Percentiles rank a stretch among this genome's conserved stretches.
Conservation (phyloP, 2,888 invertebrate species). For the Lamellibrachia columna region DNA sequence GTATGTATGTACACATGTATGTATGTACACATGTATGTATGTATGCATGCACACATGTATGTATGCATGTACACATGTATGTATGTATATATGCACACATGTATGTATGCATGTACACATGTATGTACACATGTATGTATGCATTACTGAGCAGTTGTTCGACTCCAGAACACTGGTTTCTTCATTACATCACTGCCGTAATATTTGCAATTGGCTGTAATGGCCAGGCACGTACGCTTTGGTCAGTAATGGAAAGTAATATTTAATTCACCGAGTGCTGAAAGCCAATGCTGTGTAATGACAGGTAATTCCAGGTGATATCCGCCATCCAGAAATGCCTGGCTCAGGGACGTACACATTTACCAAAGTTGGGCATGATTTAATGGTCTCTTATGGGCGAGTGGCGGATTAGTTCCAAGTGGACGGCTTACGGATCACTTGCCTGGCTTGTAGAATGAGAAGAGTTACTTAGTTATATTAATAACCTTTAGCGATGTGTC, state of each 20-base stretch:
- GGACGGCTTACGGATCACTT: background rate
- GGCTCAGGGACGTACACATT: background rate
- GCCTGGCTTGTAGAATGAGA: background rate
- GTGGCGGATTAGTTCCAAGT: background rate
- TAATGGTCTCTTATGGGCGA: background rate
- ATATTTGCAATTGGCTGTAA: background rate
- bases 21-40: no score
- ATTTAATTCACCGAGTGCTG: background rate
- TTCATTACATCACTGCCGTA: background rate
- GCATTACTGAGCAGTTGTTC: background rate
- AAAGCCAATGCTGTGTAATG: background rate
- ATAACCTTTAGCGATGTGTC: background rate
- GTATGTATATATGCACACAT: no score
- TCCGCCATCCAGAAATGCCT: background rate
- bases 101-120: no score
- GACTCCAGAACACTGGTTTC: background rate
- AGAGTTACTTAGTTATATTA: background rate
- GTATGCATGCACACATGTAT: no score
- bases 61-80: no score
- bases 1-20: no score
- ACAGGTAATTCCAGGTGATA: background rate
- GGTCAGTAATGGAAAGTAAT: background rate
- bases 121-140: no score
- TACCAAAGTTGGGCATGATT: background rate
- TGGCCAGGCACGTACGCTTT: background rate